A percentile compares a stretch with the other conserved stretches of the same genome.
phyloP scores from a whole-genome alignment of 1,140 invertebrate species.

The Bilobella aurantiaca region DNA sequence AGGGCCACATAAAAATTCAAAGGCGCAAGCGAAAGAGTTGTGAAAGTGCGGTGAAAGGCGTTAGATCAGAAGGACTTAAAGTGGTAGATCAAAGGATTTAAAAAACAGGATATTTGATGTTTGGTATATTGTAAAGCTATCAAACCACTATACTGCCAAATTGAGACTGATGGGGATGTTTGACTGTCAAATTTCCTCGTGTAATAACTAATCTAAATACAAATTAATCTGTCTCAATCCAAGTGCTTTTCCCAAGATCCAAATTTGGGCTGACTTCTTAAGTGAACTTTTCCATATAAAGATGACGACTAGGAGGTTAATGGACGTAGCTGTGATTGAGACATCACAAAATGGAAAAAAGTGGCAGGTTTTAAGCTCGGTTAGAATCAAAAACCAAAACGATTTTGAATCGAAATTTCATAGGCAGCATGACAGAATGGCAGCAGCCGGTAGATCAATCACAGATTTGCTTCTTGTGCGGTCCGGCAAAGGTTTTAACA shows the following conservation, averaged over 20 bases:
- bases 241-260: neutral
- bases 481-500: conserved; percentile 7
- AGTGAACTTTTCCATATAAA: neutral
- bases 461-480: conserved; percentile 35
- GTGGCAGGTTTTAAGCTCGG: too few relatives aligned
- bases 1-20: conserved; percentile 2
- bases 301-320: neutral
- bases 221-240: neutral
- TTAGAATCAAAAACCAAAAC: neutral
- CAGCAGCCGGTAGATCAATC: conserved; percentile 17
- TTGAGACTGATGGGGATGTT: too few relatives aligned
- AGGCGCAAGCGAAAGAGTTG: too few relatives aligned
- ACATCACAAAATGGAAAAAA: neutral
- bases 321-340: neutral
- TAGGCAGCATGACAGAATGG: neutral
- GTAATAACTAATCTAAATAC: neutral
- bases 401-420: neutral
- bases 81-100: neutral
- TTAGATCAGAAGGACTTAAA: neutral
- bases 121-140: neutral
- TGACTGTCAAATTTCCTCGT: too few relatives aligned
- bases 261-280: neutral
- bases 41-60: neutral
- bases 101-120: neutral
- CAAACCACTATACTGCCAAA: too few relatives aligned